Percentiles rank a stretch among this genome's conserved stretches.
These are phyloP conservation scores for Drosophila cognata DNA, from an alignment of 2,888 invertebrate genomes.

Conservation along the genomic window DNA sequence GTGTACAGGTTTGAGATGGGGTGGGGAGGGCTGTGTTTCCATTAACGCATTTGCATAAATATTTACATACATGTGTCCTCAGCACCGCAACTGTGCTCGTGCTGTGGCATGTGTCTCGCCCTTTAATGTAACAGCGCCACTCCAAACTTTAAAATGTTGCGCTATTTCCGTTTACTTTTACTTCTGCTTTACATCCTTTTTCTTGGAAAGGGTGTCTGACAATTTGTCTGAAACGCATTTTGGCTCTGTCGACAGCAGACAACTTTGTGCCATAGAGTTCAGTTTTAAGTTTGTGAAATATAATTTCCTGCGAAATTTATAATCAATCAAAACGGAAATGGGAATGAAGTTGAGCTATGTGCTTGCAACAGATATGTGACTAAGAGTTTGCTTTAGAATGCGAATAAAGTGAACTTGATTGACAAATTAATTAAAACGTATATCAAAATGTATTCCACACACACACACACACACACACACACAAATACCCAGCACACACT, in stretches of 20 bases:
- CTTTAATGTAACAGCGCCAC: conserved; percentile 14
- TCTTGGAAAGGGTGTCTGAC: conserved; percentile 37
- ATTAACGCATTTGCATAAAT: conserved; percentile 81
- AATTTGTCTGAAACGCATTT: conserved; percentile 59
- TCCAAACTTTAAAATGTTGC: conserved; percentile 61
- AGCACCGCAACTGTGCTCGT: neutral
- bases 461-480: neutral
- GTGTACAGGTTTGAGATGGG: neutral
- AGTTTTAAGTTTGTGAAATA: conserved; percentile 44
- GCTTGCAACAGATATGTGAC: conserved; percentile 10
- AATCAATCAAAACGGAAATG: conserved; percentile 40
- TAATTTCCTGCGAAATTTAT: conserved; percentile 52
- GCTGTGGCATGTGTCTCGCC: conserved; percentile 3
- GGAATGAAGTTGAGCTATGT: conserved; percentile 31
- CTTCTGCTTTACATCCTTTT: neutral
- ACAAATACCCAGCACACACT: neutral
- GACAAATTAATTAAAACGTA: conserved; percentile 1
- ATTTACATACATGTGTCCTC: conserved; percentile 67
- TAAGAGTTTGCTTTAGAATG: neutral
- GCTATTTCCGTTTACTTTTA: conserved; percentile 52
- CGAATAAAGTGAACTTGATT: neutral
- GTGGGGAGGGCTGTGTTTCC: conserved; percentile 53
- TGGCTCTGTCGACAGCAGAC: conserved; percentile 25
- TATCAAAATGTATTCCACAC: neutral
- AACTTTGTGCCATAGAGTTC: neutral